Percentiles rank a stretch among this genome's conserved stretches.
Evolutionary conservation across 2,113 vertebrate genomes (phyloP).

Genomic region (Myrmecophaga tridactyla): DNA sequence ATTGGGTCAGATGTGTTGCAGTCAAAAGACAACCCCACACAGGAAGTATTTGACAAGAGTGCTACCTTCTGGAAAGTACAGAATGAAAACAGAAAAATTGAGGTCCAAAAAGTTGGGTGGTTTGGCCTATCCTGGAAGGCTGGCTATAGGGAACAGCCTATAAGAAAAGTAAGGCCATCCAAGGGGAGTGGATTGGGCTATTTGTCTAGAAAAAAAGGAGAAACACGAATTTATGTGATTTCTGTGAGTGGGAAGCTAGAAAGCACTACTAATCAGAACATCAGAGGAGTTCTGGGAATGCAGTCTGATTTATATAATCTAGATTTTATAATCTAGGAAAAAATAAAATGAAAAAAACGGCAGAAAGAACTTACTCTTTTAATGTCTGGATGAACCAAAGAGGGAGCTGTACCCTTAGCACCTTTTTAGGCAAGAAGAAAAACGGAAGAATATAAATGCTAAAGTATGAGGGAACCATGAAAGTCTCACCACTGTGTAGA

Average conservation of each 20-base stretch:
- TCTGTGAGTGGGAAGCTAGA: conserved; percentile 28
- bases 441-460: background rate
- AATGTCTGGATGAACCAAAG: background rate
- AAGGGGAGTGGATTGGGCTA: background rate
- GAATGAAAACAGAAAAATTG: background rate
- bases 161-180: background rate
- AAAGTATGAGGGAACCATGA: background rate
- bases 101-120: background rate
- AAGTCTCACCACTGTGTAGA: background rate
- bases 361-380: background rate
- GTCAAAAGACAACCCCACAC: background rate
- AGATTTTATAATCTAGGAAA: conserved; percentile 9
- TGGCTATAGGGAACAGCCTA: background rate
- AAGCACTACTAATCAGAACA: conserved; percentile 21
- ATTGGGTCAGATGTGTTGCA: background rate
- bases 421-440: background rate
- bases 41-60: background rate
- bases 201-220: background rate
- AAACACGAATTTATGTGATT: background rate
- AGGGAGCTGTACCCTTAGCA: background rate
- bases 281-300: background rate
- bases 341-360: background rate
- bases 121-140: background rate
- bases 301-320: background rate
- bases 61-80: background rate